Evolutionary conservation across 2,797 vertebrate species (phyloP).

Genomic region (Gallirallus australis): DNA sequence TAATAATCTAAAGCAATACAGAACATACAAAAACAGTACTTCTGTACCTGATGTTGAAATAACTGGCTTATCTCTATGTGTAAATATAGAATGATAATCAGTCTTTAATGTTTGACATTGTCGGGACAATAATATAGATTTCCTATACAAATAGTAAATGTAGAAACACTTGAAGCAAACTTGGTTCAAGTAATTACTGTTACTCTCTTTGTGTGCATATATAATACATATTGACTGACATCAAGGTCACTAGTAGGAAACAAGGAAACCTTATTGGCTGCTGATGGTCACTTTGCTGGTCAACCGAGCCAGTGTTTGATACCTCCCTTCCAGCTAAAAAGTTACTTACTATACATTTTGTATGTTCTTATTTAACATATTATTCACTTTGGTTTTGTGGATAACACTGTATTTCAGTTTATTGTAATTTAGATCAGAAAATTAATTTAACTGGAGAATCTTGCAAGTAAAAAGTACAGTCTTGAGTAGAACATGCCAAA

Average conservation of each 20-base stretch:
- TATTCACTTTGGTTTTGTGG: background rate
- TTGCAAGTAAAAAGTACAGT: background rate
- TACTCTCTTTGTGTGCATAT: background rate
- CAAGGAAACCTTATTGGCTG: background rate
- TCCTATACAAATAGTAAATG: background rate
- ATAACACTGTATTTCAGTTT: background rate
- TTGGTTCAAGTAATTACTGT: background rate
- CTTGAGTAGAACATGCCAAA: background rate
- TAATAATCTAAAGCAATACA: background rate
- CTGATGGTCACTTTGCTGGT: background rate
- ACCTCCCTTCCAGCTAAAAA: background rate
- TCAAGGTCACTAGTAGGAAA: background rate
- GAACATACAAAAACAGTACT: background rate
- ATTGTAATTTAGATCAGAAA: background rate
- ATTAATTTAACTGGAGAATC: background rate
- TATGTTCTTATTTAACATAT: background rate
- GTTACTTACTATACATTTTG: background rate
- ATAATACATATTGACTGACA: background rate
- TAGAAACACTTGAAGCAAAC: slow-evolving; percentile 17
- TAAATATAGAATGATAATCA: background rate
- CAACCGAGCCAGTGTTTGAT: background rate
- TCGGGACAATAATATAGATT: slow-evolving; percentile 24
- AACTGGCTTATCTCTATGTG: background rate
- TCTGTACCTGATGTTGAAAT: background rate
- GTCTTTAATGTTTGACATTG: background rate